Evolutionary conservation across 2,113 vertebrate genomes (phyloP).

Genomic region (Pluvialis apricaria): DNA sequence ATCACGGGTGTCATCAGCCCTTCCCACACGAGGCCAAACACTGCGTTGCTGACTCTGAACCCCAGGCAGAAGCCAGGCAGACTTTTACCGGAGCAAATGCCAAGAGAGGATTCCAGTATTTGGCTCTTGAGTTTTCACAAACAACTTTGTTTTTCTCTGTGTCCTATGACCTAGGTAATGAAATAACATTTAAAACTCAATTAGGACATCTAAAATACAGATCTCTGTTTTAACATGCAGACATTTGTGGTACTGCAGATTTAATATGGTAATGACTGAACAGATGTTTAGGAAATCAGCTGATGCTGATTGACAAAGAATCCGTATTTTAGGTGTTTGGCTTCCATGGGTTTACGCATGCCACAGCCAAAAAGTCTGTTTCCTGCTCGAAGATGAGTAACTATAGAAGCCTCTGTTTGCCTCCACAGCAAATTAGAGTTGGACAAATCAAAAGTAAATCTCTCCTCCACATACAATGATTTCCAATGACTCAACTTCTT

Average conservation of each 20-base stretch:
- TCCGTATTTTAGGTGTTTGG: not conserved
- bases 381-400: not conserved
- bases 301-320: not conserved
- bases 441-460: not conserved
- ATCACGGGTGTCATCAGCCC: fast-evolving
- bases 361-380: not conserved
- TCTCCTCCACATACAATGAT: not conserved
- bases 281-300: constrained; percentile 46
- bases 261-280: not conserved
- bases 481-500: not conserved
- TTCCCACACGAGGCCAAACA: not conserved
- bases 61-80: not conserved
- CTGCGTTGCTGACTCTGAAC: not conserved
- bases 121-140: not conserved
- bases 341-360: not conserved
- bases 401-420: not conserved
- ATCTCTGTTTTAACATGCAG: not conserved
- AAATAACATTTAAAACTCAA: constrained; percentile 15
- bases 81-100: not conserved
- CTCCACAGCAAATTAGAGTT: not conserved
- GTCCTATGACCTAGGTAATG: not conserved
- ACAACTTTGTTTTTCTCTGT: not conserved
- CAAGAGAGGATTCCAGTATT: not conserved
- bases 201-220: not conserved
- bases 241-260: not conserved